Evolutionary conservation across 2,797 vertebrate genomes (phyloP).

Genomic region (Eospalax fontanierii): DNA sequence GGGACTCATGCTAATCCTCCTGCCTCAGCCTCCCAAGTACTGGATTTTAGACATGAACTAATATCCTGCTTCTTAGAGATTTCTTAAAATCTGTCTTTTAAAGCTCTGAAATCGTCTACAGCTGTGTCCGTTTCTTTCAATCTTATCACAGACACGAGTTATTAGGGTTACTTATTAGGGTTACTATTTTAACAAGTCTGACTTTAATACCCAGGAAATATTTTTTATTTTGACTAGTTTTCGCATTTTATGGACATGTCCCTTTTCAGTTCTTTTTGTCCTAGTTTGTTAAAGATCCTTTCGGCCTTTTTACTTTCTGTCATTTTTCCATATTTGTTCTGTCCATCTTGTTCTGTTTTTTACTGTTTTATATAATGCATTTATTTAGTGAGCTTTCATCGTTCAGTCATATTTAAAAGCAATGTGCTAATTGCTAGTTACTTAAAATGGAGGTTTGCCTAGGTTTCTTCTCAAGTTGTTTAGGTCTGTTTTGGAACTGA

Average conservation of each 20-base stretch:
- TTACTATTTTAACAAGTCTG: constrained; percentile 27
- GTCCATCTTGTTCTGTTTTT: constrained; percentile 25
- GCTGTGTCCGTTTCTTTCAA: not conserved
- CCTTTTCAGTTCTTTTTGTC: constrained; percentile 36
- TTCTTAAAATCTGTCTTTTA: constrained; percentile 47
- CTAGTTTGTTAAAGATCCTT: constrained; percentile 31
- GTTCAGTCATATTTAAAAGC: not conserved
- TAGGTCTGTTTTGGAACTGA: not conserved
- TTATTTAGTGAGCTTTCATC: constrained; percentile 38
- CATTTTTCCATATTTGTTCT: constrained; percentile 39
- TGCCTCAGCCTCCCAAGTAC: not conserved
- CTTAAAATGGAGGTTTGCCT: not conserved
- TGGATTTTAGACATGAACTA: not conserved
- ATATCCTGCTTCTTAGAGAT: not conserved
- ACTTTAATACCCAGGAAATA: constrained; percentile 24
- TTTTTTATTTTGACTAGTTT: constrained; percentile 57
- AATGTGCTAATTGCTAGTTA: not conserved
- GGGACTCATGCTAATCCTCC: too few species aligned
- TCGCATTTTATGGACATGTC: not conserved
- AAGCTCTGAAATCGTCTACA: constrained; percentile 29
- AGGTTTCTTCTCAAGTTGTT: not conserved
- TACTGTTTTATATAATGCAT: not conserved
- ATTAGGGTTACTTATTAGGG: not conserved
- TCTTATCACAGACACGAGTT: not conserved
- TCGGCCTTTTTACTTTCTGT: constrained; percentile 36